Conservation (phyloP, 2,113 vertebrate species). For the Cephalopholis sonnerati region DNA sequence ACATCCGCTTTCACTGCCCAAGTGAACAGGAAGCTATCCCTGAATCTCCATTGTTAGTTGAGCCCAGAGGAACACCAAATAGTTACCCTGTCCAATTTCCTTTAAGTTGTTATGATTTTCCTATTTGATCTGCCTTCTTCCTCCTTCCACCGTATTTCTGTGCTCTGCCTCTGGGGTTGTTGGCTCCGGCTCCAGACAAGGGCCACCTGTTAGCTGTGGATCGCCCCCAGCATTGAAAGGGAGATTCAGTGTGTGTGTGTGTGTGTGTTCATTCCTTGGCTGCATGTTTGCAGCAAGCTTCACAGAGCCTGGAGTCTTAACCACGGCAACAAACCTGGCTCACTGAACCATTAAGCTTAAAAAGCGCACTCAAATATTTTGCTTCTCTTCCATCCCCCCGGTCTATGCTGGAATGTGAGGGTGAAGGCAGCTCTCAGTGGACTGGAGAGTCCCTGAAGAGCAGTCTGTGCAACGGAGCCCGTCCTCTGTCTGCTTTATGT, state of each 20-base stretch:
- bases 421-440: slow-evolving; percentile 56
- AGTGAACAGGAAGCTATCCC: slow-evolving; percentile 62
- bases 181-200: slow-evolving; percentile 48
- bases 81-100: slow-evolving; percentile 52
- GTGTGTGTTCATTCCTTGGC: slow-evolving; percentile 31
- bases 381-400: slow-evolving; percentile 28
- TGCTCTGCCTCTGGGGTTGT: slow-evolving; percentile 38
- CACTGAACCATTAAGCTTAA: slow-evolving; percentile 62
- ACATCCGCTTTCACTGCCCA: slow-evolving; percentile 58
- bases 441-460: slow-evolving; percentile 41
- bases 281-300: slow-evolving; percentile 48
- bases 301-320: slow-evolving; percentile 36
- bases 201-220: slow-evolving; percentile 62
- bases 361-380: slow-evolving; percentile 56
- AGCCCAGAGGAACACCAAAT: slow-evolving; percentile 50
- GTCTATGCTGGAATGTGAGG: slow-evolving; percentile 45
- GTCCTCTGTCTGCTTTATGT: slow-evolving; percentile 26
- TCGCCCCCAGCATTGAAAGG: slow-evolving; percentile 46
- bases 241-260: slow-evolving; percentile 1
- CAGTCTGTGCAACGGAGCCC: slow-evolving; percentile 45
- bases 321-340: slow-evolving; percentile 53
- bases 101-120: slow-evolving; percentile 54
- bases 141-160: slow-evolving; percentile 21
- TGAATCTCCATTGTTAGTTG: slow-evolving; percentile 63
- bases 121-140: slow-evolving; percentile 43